A percentile compares a stretch with the other conserved stretches of the same genome.
These are phyloP conservation scores for Cherax quadricarinatus DNA, from an alignment of 1,140 invertebrate species.

Conservation along the genomic window DNA sequence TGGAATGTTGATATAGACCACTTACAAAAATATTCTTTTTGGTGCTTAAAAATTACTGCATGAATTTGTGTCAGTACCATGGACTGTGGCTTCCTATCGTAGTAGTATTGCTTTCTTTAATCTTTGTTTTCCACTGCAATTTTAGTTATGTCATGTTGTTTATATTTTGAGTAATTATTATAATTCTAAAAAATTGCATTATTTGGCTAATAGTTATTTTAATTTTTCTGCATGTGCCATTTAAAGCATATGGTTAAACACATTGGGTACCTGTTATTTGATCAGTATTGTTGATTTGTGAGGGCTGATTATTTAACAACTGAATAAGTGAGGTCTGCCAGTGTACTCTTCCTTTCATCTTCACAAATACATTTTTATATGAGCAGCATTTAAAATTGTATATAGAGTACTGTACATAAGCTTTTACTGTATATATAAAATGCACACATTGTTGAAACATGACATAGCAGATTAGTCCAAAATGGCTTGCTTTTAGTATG, in stretches of 20 bases:
- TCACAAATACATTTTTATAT: neutral
- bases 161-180: neutral
- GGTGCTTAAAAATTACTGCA: neutral
- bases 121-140: neutral
- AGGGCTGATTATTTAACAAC: neutral
- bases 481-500: constrained; percentile 6
- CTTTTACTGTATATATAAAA: neutral
- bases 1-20: neutral
- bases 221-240: neutral
- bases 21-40: neutral
- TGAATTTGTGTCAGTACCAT: neutral
- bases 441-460: neutral
- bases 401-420: constrained; percentile 1
- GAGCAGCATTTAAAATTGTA: neutral
- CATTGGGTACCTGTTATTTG: neutral
- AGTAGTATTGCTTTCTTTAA: neutral
- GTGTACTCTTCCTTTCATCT: neutral
- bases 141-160: neutral
- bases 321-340: neutral
- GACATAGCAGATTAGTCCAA: neutral
- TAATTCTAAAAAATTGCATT: neutral
- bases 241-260: neutral
- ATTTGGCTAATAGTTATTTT: neutral
- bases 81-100: neutral
- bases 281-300: neutral